Conservation (phyloP, 2,888 invertebrate species). For the Drosophila koepferae region DNA sequence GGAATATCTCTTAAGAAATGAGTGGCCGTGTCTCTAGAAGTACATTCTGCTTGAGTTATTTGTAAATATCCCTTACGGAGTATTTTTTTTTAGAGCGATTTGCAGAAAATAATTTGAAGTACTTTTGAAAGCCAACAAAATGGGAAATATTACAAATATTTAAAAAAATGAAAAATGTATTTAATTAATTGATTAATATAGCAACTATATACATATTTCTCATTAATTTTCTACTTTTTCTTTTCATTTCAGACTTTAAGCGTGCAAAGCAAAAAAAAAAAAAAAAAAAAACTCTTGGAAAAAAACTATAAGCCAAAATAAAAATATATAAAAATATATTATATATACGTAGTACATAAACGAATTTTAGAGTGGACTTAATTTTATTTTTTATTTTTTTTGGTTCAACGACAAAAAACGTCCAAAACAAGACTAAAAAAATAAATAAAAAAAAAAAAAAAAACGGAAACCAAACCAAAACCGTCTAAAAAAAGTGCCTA, state of each 20-base stretch:
- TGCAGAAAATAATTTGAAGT: too few relatives aligned
- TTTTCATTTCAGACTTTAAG: conserved; percentile 6
- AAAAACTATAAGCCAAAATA: conserved; percentile 55
- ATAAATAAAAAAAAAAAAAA: conserved; percentile 17
- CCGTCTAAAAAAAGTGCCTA: conserved; percentile 79
- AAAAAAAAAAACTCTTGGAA: too few relatives aligned
- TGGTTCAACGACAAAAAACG: conserved; percentile 29
- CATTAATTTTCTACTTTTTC: not conserved
- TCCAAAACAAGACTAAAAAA: conserved; percentile 47
- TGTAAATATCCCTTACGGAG: not conserved
- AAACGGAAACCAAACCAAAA: conserved; percentile 70
- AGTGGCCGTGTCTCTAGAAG: not conserved
- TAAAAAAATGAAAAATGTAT: too few relatives aligned
- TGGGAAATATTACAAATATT: too few relatives aligned
- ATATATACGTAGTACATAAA: conserved; percentile 30
- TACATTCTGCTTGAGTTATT: not conserved
- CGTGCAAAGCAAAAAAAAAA: conserved; percentile 21
- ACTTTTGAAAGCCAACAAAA: too few relatives aligned
- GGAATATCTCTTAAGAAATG: not conserved
- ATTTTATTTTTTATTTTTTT: conserved; percentile 30
- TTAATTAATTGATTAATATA: too few relatives aligned
- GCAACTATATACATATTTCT: not conserved
- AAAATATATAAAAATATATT: conserved; percentile 23
- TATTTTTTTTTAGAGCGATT: not conserved
- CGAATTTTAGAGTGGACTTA: conserved; percentile 47